Evolutionary conservation across 53 echinoderm and acorn worm species (phyloP).

Genomic region (Holothuria leucospilota): DNA sequence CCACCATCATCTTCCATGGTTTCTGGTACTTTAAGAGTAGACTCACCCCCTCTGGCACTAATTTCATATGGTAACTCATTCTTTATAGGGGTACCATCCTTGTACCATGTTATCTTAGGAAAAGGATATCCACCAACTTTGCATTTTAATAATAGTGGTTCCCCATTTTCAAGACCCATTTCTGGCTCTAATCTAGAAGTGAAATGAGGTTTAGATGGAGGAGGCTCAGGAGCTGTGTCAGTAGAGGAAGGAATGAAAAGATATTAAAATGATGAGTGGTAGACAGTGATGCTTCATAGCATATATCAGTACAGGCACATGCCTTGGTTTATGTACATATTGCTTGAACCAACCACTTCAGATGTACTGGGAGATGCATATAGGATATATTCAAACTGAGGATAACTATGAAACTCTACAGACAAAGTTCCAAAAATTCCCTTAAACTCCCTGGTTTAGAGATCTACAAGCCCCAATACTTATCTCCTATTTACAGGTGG

Average conservation of each 20-base stretch:
- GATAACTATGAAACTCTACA: no score
- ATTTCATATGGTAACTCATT: slow-evolving; percentile 59
- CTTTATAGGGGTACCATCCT: slow-evolving; percentile 67
- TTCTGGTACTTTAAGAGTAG: neutral
- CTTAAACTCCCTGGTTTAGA: no score
- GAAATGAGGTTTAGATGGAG: slow-evolving; percentile 48
- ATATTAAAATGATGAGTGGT: neutral
- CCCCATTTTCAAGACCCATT: slow-evolving; percentile 61
- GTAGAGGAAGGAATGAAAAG: no score
- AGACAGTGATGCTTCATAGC: no score
- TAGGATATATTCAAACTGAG: no score
- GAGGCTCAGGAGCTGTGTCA: slow-evolving; percentile 21
- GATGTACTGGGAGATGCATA: no score
- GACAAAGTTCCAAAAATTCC: no score
- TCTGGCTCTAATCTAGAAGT: slow-evolving; percentile 31
- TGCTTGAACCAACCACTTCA: no score
- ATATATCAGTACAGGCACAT: no score
- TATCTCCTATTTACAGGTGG: no score
- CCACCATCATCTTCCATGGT: slow-evolving; percentile 74
- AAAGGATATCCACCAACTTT: slow-evolving; percentile 80
- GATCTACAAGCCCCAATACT: no score
- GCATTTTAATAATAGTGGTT: slow-evolving; percentile 70
- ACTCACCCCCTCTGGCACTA: slow-evolving; percentile 20
- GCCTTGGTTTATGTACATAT: no score
- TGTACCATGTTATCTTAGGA: slow-evolving; percentile 84